phyloP scores from a whole-genome alignment of 2,888 invertebrate species.

The Andrena fulva region DNA sequence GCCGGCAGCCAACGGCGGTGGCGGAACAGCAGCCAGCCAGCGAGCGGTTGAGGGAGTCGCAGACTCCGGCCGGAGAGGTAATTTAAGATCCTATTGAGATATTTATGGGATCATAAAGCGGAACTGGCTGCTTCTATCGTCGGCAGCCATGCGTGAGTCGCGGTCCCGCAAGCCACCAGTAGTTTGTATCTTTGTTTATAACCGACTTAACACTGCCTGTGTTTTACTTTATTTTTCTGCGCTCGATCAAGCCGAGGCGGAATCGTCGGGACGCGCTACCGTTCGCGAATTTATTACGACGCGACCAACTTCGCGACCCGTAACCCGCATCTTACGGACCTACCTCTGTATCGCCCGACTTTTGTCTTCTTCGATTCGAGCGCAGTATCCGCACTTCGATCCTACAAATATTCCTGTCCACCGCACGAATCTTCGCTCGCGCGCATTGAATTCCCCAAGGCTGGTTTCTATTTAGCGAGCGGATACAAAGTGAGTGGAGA shows the following conservation, averaged over 20 bases:
- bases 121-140: conserved; percentile 77
- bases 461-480: no score
- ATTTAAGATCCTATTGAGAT: conserved; percentile 82
- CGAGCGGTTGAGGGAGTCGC: conserved; percentile 71
- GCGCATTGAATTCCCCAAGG: neutral
- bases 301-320: conserved; percentile 32
- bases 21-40: conserved; percentile 64
- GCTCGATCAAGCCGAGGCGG: conserved; percentile 56
- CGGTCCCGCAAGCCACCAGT: conserved; percentile 58
- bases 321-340: conserved; percentile 7
- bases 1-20: conserved; percentile 29
- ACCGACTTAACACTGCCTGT: conserved; percentile 59
- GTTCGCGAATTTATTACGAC: conserved; percentile 55
- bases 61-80: conserved; percentile 71
- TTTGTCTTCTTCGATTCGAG: neutral
- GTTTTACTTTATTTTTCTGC: conserved; percentile 66
- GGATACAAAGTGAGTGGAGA: no score
- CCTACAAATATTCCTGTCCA: neutral
- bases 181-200: conserved; percentile 75
- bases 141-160: conserved; percentile 72
- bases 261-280: conserved; percentile 36
- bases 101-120: conserved; percentile 82
- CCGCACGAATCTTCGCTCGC: neutral
- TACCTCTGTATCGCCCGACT: neutral
- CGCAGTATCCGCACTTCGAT: neutral